Base-by-base conservation (phyloP, 1,140 invertebrate species). In the Sitobion miscanthi region DNA sequence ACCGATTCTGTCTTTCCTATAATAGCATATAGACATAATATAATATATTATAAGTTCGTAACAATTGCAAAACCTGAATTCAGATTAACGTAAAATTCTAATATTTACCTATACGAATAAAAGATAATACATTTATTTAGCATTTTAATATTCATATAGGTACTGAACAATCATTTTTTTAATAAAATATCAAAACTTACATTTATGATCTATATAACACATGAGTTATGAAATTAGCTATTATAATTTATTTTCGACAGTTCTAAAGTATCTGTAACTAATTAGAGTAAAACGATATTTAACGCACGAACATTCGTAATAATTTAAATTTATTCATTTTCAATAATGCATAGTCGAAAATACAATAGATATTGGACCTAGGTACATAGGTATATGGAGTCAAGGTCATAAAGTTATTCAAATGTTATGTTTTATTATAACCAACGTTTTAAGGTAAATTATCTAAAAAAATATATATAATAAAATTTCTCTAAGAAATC, bases 241-340 rank as follows among this genome's bases (percentile, higher is more conserved):
- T 77, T n/a, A 77, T 77, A 77, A 35, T 77, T 77, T 77, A 30
- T 77, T 77, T 77, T 77, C 20, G 62, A 77, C 62, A 77, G 62
- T 77, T 77, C 30, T 77, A 77, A 77, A 77, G 62, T 77, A 77
- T 77, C 62, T 77, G n/a, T 77, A 77, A 77, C 62, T 77, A 77
- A 77, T 77, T 77, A 77, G 62, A 77, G n/a, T 3, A 77, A 77
- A 77, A 77, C 14, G 4, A 77, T 77, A n/a, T 77, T n/a, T 77
- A 77, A 77, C 62, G 62, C 62, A 77, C 62, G 62, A 77, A 14
- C 30, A n/a, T 42, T 42, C 42, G 42, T 77, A 77, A 17, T n/a
- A 77, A n/a, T 77, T n/a, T n/a, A n/a, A 77, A 77, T 77, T n/a
- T 77, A 77, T 77, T 77, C 62, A n/a, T 77, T 77, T 77, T 77